A percentile compares a stretch with the other conserved stretches of the same genome.
Conservation (phyloP, 2,113 vertebrate species). For the Cairina moschata region DNA sequence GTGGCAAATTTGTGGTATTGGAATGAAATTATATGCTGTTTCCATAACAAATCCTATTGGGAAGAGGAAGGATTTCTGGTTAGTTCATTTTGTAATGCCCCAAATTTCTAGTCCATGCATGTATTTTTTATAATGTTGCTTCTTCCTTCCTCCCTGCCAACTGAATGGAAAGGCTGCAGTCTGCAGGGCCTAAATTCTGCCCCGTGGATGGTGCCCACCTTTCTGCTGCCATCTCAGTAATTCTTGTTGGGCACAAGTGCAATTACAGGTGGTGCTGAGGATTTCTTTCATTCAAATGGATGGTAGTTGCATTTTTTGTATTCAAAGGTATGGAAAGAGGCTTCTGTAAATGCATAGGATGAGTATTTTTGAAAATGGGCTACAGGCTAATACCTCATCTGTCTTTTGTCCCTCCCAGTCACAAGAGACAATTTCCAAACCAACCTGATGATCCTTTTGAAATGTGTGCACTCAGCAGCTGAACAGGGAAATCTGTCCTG, state of each 20-base stretch:
- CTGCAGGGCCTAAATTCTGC: background rate
- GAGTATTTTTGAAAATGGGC: background rate
- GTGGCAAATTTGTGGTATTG: conserved; percentile 40
- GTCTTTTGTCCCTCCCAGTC: background rate
- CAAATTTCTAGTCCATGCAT: background rate
- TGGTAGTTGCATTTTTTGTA: background rate
- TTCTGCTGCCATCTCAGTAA: background rate
- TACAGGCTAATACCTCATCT: background rate
- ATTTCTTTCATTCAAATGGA: background rate
- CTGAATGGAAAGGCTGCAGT: background rate
- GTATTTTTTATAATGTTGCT: background rate
- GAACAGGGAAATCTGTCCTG: background rate
- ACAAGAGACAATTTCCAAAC: background rate
- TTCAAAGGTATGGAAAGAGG: background rate
- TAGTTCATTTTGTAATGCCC: conserved; percentile 4
- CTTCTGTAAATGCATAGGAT: background rate
- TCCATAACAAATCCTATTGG: conserved; percentile 64
- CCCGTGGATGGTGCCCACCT: background rate
- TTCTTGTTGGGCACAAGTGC: background rate
- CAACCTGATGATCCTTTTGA: background rate
- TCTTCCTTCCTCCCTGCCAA: too few relatives aligned
- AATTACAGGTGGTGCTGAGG: background rate
- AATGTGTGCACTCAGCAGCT: background rate
- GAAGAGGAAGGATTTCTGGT: conserved; percentile 44
- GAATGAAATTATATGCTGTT: conserved; percentile 52